Base-by-base conservation (phyloP, 2,113 vertebrate genomes). In the Azemiops feae region DNA sequence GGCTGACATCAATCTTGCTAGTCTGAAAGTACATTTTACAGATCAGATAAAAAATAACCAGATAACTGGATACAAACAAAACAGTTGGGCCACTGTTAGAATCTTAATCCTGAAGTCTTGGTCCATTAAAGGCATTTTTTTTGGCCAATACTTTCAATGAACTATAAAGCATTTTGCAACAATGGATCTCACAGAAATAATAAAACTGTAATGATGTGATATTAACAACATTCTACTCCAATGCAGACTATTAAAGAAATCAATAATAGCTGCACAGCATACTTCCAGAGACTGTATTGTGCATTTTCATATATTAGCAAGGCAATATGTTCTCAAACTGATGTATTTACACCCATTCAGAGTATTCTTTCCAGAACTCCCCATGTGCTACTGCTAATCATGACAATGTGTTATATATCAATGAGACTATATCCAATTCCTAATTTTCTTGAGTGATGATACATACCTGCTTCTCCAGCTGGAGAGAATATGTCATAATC, bases 391-490 rank as follows among this genome's bases (percentile, higher is more conserved):
- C 90, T 34, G 34, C 94, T 97, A 96, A 96, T 97, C 96, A 96
- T 94, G 94, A 94, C 96, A 97, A 96, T 93, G 96, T 96, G 96
- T 96, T 96, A 95, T 95, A 95, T 96, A 95, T 94, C 94, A 96
- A 89, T n/a, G 94, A 96, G 93, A 93, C 94, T 93, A 90, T 95
- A 95, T 94, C 93, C 96, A 94, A 89, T 96, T 96, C 95, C 95
- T 96, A 94, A 95, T 96, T 96, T 97, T 90, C 94, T 92, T 96
- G 96, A 97, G 94, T 96, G 94, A 97, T 95, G 96, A 96, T 94
- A 93, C 89, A 94, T 95, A 95, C 91, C 96, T 91, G 94, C 88
- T 93, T 43, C 92, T 97, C 94, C 96, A 97, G 96, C 95, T 97
- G 97, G 95, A 96, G 0, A n/a, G 94, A 50, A 89, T 88, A 94